Base-by-base conservation (phyloP, 2,113 vertebrate species). In the Istiophorus platypterus region DNA sequence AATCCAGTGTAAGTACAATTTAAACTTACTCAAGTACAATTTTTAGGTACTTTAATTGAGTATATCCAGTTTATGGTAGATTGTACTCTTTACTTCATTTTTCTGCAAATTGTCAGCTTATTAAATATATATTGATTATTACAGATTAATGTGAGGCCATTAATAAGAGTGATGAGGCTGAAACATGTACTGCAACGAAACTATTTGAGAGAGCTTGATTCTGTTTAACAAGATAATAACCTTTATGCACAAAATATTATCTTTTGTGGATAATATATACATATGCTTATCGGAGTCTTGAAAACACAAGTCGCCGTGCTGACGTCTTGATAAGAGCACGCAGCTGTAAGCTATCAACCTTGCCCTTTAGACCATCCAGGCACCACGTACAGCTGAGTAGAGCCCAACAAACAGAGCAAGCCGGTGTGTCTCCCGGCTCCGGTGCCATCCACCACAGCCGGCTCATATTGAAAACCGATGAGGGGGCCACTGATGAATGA, bases 391-490 rank as follows among this genome's bases (percentile, higher is more conserved):
- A 41, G 39, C 66, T 13, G 59, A 51, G 73, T 1, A 41, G 31
- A 59, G 72, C 87, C 78, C 47, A 45, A 42, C 52, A 45, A 75
- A 34, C 31, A 37, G 76, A 79, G 82, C 27, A 1, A 37, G 65
- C 54, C 69, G 5, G 10, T 12, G 83, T 73, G 47, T 59, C 72
- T 85, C 77, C 75, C 10, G 51, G 74, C 68, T 76, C 69, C 27
- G 45, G 70, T 69, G 34, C 72, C 26, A 62, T 87, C 69, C 59
- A 66, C 70, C 52, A 14, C 20, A 0, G 69, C 42, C 1, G 49
- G 29, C 24, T 69, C 59, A 45, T 86, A 91, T 92, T 82, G 92
- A 58, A 92, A 93, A 92, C 89, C 91, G 51, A 89, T 92, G 78
- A 7, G 1, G 47, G 72, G 61, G 59, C 47, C 88, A 67, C 84